Conservation (phyloP, 2,797 vertebrate genomes). For the Mus caroli region DNA sequence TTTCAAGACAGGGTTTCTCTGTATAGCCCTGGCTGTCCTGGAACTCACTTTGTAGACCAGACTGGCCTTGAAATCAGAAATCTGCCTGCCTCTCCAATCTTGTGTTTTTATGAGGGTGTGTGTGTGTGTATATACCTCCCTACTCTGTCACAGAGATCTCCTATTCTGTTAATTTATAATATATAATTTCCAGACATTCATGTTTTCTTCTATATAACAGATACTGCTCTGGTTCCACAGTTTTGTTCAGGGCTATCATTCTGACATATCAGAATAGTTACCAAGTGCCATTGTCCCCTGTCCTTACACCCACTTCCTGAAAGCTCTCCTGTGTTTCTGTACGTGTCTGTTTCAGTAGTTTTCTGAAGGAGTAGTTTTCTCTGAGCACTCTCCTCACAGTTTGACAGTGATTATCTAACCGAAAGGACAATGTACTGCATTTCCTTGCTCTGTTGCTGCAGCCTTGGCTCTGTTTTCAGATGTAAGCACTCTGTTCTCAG, state of each 20-base stretch:
- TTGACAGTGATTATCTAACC: constrained; percentile 25
- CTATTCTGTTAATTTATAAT: background rate
- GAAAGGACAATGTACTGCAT: background rate
- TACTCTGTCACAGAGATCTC: background rate
- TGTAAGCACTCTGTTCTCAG: background rate
- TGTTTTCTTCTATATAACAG: background rate
- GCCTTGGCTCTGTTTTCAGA: background rate
- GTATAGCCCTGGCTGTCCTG: no score
- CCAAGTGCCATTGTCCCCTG: background rate
- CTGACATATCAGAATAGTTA: background rate
- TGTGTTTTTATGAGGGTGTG: background rate
- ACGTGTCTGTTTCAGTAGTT: background rate
- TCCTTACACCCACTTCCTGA: background rate
- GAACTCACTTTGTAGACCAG: no score
- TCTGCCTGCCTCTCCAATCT: background rate
- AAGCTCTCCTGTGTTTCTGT: background rate
- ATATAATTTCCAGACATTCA: background rate
- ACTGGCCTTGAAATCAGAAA: no score
- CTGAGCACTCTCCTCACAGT: background rate
- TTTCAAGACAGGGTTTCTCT: no score
- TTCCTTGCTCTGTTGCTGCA: constrained; percentile 2
- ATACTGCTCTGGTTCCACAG: background rate
- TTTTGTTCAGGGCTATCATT: background rate
- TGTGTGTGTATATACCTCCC: background rate
- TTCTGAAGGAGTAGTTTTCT: constrained; percentile 14